Evolutionary conservation across 2,113 vertebrate genomes (phyloP), one percentile per base, ranked within the genome.

Genomic region (Peromyscus polionotus): DNA sequence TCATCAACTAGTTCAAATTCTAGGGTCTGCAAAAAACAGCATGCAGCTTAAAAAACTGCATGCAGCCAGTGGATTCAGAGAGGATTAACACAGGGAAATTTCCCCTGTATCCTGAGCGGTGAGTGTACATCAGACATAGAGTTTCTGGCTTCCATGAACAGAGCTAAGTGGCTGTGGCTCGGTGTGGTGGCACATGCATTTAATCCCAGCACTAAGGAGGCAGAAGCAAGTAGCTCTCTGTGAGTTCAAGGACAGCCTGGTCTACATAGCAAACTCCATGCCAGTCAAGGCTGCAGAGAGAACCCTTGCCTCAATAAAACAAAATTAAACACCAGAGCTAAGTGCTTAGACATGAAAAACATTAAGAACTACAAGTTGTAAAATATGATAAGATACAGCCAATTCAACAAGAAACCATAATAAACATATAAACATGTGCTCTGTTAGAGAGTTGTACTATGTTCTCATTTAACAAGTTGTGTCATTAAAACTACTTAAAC

Each of bases 31-130:
- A 70, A 70, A 77, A 67, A 8, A 28, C 3, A 2, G 22, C 14
- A 3, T 16, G 2, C 39, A 22, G 1, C 17, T 31, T 2, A 24
- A 6, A 39, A 65, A 80, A n/a, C n/a, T n/a, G n/a, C n/a, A n/a
- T n/a, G n/a, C n/a, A 10, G 28, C 10, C 0, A 7, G 1, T 10
- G 4, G 13, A 1, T 12, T 75, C 12, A 1, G 0, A 14, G 14
- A n/a, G 17, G 11, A 14, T 0, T 6, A 26, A 1, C 1, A 2
- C 0, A 20, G 39, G 48, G 12, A 33, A 19, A n/a, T 16, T 2
- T 4, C 28, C 5, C 22, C 12, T 59, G 36, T 3, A 20, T 45
- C 2, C 17, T 51, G 6, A 65, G 24, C 31, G 10, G 3, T 48
- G 24, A 5, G 2, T 1, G 16, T 16, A 83, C 0, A 20, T 68